Evolutionary conservation across 1,140 invertebrate genomes (phyloP).

Genomic region (Chironomus tepperi): DNA sequence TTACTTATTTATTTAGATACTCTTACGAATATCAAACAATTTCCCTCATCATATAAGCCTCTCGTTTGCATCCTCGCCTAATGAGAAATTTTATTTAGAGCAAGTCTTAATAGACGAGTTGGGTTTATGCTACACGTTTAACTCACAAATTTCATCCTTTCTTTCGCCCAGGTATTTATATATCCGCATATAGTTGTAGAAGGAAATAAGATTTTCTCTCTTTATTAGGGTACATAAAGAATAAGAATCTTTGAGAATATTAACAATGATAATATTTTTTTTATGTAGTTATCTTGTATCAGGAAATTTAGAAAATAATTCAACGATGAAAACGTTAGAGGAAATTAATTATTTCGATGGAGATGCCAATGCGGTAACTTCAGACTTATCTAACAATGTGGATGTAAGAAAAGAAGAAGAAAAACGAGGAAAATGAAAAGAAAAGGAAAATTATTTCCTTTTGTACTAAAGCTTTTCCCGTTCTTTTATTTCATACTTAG

Average conservation of each 20-base stretch:
- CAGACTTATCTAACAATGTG: neutral
- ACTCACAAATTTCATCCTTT: slow-evolving; percentile 22
- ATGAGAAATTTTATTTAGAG: neutral
- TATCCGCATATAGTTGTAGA: too few species aligned
- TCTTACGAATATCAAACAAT: neutral
- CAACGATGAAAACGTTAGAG: neutral
- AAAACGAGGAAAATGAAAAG: neutral
- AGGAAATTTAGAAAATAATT: neutral
- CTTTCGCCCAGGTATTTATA: slow-evolving; percentile 14
- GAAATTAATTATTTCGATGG: slow-evolving; percentile 24
- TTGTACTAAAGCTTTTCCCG: slow-evolving; percentile 9
- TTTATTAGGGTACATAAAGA: neutral
- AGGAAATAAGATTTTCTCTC: neutral
- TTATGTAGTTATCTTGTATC: neutral
- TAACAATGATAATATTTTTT: neutral
- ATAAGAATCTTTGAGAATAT: neutral
- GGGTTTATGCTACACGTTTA: slow-evolving; percentile 25
- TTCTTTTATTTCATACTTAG: slow-evolving; percentile 20
- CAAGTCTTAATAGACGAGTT: slow-evolving; percentile 5
- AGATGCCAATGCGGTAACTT: neutral
- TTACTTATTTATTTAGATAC: neutral
- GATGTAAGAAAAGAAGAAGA: neutral
- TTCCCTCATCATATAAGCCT: neutral
- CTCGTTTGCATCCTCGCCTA: neutral
- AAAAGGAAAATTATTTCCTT: neutral